Conservation (phyloP, 2,888 invertebrate genomes). For the Baronia brevicornis region DNA sequence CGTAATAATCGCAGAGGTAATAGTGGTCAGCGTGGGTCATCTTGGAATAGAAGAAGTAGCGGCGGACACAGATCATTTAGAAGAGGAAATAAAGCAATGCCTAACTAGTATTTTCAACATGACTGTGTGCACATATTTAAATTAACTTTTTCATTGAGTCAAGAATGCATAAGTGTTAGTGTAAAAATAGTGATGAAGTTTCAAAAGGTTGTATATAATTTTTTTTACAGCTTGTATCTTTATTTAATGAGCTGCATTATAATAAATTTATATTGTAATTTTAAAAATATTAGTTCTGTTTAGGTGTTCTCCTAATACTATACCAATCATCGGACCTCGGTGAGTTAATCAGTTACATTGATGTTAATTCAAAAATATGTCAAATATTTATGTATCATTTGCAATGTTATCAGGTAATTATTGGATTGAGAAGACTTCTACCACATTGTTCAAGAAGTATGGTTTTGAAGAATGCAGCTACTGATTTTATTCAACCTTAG, state of each 20-base stretch:
- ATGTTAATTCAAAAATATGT: conserved; percentile 30
- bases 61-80: conserved; percentile 51
- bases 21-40: conserved; percentile 35
- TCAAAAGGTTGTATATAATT: conserved; percentile 66
- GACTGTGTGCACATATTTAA: conserved; percentile 39
- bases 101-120: conserved; percentile 42
- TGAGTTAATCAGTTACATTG: conserved; percentile 53
- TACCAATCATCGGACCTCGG: conserved; percentile 41
- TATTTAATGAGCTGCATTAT: conserved; percentile 54
- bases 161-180: conserved; percentile 43
- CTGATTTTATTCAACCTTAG: background rate
- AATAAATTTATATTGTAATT: conserved; percentile 59
- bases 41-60: conserved; percentile 48
- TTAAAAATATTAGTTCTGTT: conserved; percentile 38
- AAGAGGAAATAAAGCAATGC: conserved; percentile 52
- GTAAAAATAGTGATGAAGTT: conserved; percentile 51
- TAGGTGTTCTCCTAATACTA: conserved; percentile 34
- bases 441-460: conserved; percentile 12
- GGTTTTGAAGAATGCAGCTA: conserved; percentile 15
- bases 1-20: conserved; percentile 28
- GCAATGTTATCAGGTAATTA: conserved; percentile 55
- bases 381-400: conserved; percentile 28
- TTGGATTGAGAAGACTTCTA: conserved; percentile 11
- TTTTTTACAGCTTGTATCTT: conserved; percentile 62
- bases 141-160: conserved; percentile 37